Percentiles rank a stretch among this genome's conserved stretches.
Evolutionary conservation across 2,888 invertebrate species (phyloP).

Genomic region (Microdon myrmicae): DNA sequence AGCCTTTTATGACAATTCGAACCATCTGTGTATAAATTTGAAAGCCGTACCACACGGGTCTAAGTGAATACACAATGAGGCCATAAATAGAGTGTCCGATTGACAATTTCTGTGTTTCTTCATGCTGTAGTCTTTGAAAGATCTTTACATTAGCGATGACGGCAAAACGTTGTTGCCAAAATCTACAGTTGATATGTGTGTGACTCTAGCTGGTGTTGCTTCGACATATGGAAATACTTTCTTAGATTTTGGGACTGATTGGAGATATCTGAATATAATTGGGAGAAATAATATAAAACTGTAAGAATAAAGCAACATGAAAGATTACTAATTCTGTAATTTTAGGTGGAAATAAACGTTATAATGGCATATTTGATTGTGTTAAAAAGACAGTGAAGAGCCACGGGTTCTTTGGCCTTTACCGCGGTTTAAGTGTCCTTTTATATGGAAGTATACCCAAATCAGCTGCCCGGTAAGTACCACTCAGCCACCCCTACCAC

Average conservation of each 20-base stretch:
- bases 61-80: too few relatives aligned
- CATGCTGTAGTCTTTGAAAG: too few relatives aligned
- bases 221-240: background rate
- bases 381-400: constrained; percentile 88
- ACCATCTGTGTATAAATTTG: too few relatives aligned
- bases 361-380: constrained; percentile 89
- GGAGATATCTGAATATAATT: background rate
- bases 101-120: too few relatives aligned
- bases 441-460: constrained; percentile 99
- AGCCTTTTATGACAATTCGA: too few relatives aligned
- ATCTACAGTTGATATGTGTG: too few relatives aligned
- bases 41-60: too few relatives aligned
- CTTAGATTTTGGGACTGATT: background rate
- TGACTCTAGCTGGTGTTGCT: too few relatives aligned
- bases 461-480: constrained; percentile 86
- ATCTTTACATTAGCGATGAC: too few relatives aligned
- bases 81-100: too few relatives aligned
- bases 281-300: too few relatives aligned
- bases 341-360: constrained; percentile 68
- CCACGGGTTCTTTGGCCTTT: constrained; percentile 91
- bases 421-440: constrained; percentile 94
- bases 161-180: too few relatives aligned
- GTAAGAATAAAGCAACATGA: background rate
- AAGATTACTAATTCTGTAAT: background rate
- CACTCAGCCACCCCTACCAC: background rate